Base-by-base conservation (phyloP, 23 tunicate species). In the Trididemnum clinides region DNA sequence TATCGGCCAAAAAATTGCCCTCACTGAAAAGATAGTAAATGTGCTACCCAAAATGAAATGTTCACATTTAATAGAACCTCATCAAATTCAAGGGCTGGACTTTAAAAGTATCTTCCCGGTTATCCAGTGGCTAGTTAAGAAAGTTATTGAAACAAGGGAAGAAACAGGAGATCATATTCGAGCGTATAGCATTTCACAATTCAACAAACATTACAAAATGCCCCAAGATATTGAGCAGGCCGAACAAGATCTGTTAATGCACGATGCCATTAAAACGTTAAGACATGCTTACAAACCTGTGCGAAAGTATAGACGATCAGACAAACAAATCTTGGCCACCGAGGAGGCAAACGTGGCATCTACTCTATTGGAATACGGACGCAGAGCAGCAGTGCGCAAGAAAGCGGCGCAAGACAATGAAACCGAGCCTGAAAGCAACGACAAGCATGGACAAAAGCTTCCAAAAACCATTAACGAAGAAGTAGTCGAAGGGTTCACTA, bases 41-140 rank as follows among this genome's bases (percentile, higher is more conserved):
- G 90, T 82, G 64, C 51, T 94, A 15, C 91, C 90, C 31, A 89
- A 73, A 74, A 94, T 94, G 98, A 87, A 82, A 34, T 94, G 98
- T 34, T 90, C 98, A 7, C 84, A 85, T 74, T 76, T 49, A 33
- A 94, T 94, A 74, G 98, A 94, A 76, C 98, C 98, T 25, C 98
- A 94, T 80, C 98, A 94, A 75, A 91, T 94, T 58, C 98, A 94
- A 86, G 98, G 98, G 15, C 90, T 84, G 29, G 98, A 94, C 76
- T 94, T 89, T 66, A 94, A 94, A 69, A 94, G 94, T 81, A 94
- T 94, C 32, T 94, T 89, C 64, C 98, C 93, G 0, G 98, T 94
- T 1, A 86, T 94, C 7, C 98, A 94, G 70, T 94, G 98, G 98
- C 85, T 94, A 26, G 98, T 94, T 25, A 94, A 89, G 49, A 94